phyloP scores from a whole-genome alignment of 2,113 vertebrate genomes.

The Lasiurus cinereus region DNA sequence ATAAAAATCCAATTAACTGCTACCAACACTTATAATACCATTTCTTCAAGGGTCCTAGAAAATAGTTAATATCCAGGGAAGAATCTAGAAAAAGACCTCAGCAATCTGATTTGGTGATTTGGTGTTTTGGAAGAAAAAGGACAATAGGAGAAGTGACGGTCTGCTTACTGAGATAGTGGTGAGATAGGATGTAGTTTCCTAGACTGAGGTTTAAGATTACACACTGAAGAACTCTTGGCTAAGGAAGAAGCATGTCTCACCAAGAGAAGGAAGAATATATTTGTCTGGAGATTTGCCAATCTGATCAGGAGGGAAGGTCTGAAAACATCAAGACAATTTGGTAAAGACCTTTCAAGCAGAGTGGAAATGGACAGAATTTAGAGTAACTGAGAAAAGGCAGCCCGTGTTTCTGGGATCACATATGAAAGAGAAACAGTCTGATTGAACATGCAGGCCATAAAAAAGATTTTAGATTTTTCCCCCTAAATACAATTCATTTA shows the following conservation, averaged over 20 bases:
- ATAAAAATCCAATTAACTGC: neutral
- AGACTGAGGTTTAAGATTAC: constrained; percentile 46
- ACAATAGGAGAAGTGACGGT: neutral
- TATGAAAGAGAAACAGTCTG: neutral
- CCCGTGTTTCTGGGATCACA: neutral
- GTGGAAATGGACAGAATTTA: neutral
- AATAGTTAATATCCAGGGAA: neutral
- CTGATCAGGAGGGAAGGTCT: constrained; percentile 58
- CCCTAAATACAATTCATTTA: neutral
- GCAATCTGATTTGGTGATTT: neutral
- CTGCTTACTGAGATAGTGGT: neutral
- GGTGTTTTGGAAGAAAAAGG: neutral
- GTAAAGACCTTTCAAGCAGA: constrained; percentile 7
- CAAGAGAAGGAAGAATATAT: constrained; percentile 65
- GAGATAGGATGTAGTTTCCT: constrained; percentile 39
- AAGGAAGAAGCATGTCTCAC: neutral
- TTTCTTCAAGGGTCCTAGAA: neutral
- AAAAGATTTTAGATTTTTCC: neutral
- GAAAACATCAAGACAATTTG: neutral
- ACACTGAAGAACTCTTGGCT: constrained; percentile 33
- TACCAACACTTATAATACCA: neutral
- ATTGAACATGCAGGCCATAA: neutral
- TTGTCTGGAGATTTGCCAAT: constrained; percentile 70
- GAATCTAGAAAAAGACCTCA: neutral
- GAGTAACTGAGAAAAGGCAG: constrained; percentile 2